phyloP scores from a whole-genome alignment of 2,113 vertebrate species.

The Desmodus rotundus region DNA sequence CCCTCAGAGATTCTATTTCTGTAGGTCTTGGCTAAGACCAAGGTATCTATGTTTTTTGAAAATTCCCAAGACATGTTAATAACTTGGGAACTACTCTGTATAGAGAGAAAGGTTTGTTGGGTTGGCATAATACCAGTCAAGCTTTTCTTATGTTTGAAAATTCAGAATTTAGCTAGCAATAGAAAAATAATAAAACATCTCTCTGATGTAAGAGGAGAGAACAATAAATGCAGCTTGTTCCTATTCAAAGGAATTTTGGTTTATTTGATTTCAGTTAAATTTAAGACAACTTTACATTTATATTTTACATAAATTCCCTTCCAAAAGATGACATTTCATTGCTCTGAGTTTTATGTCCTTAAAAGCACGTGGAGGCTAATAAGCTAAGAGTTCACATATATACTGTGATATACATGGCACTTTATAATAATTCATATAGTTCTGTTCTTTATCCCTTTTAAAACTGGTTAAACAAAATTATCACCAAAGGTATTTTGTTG shows the following conservation, averaged over 20 bases:
- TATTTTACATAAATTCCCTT: background rate
- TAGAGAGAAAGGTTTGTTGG: background rate
- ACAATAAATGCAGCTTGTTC: background rate
- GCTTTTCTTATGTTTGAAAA: background rate
- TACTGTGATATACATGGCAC: background rate
- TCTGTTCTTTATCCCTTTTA: background rate
- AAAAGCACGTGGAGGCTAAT: background rate
- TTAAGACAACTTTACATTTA: background rate
- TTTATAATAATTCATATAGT: background rate
- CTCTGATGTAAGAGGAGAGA: background rate
- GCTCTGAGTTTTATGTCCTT: background rate
- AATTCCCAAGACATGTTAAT: background rate
- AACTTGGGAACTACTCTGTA: background rate
- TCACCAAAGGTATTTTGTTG: constrained; percentile 19
- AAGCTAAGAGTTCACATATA: background rate
- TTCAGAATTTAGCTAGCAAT: background rate
- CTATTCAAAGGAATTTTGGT: background rate
- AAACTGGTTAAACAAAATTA: background rate
- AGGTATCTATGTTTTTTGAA: background rate
- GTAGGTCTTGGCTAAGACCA: background rate
- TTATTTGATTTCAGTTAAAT: constrained; percentile 17
- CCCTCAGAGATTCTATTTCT: background rate
- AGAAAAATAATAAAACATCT: background rate
- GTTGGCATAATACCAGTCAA: background rate
- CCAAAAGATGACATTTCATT: background rate